A percentile compares a stretch with the other conserved stretches of the same genome.
These are phyloP conservation scores for Dunckerocampus dactyliophorus DNA, from an alignment of 2,113 vertebrate genomes.

Conservation along the genomic window DNA sequence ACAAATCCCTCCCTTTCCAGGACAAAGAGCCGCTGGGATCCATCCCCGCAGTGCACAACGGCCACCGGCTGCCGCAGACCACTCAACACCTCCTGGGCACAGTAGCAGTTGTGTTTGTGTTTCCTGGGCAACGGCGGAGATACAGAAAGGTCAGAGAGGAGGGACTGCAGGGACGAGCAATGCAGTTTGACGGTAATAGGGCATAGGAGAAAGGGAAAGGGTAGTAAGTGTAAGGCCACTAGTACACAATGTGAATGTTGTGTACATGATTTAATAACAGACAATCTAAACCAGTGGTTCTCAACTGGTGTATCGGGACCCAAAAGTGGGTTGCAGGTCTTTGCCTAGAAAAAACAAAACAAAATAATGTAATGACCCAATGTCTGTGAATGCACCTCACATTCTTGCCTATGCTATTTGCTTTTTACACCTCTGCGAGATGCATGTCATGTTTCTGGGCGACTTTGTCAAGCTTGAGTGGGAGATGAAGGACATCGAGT, in stretches of 20 bases:
- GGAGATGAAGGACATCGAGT: too few species aligned
- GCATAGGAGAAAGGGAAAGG: not conserved
- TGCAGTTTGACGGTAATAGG: slow-evolving; percentile 18
- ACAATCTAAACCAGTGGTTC: not conserved
- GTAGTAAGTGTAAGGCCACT: not conserved
- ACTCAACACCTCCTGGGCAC: slow-evolving; percentile 88
- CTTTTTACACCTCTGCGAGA: too few species aligned
- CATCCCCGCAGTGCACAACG: slow-evolving; percentile 87
- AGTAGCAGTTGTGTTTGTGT: slow-evolving; percentile 99
- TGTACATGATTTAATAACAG: not conserved
- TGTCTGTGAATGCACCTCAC: too few species aligned
- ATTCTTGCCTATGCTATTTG: too few species aligned
- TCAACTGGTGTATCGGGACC: not conserved
- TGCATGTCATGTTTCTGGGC: too few species aligned
- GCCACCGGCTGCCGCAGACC: slow-evolving; percentile 88
- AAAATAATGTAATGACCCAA: too few species aligned
- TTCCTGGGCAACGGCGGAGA: slow-evolving; percentile 80
- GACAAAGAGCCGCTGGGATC: slow-evolving; percentile 93
- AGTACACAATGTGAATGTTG: too few species aligned
- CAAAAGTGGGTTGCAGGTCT: too few species aligned
- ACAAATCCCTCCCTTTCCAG: slow-evolving; percentile 97
- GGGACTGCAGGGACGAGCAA: slow-evolving; percentile 14
- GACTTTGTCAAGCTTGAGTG: too few species aligned
- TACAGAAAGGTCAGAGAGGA: slow-evolving; percentile 49
- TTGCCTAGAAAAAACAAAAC: too few species aligned